Evolutionary conservation across 2,797 vertebrate genomes (phyloP), one percentile per base, ranked within the genome.

Genomic region (Alfaro cultratus): DNA sequence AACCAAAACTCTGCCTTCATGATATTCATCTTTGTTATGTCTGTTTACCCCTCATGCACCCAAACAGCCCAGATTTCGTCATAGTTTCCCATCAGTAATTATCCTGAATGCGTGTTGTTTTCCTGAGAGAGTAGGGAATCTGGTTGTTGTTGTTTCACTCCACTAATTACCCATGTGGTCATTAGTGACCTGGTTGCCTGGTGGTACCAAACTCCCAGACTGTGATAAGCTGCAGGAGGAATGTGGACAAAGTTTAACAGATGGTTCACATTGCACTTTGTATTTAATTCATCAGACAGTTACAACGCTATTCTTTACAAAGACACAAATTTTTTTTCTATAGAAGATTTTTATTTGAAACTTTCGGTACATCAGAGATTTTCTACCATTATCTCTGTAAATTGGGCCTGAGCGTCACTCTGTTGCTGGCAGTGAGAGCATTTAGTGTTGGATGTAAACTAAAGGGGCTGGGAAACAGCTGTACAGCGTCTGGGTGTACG

Each of bases 101-200:
- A 29, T n/a, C 68, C 62, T 73, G 87, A 87, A 78, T 71, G 81
- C 72, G 57, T 23, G 80, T 74, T 83, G 83, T 86, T 75, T 85
- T 77, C 29, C 23, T 16, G 55, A 21, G 74, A 1, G 70, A 16
- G 73, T 41, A 74, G 64, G 71, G 76, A 60, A 75, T 81, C 76
- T 46, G 68, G 1, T 76, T 21, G 82, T 73, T 84, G 74, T 41
- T 55, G 67, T 85, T 82, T 62, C 47, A 71, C 73, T 78, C 67
- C 41, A 9, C 81, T 91, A 85, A 90, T 90, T 89, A 84, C 82
- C 86, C 83, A 84, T 84, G 85, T 86, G 85, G 80, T 89, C 85
- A 75, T 85, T 77, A 84, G 86, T 87, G 86, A 89, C 83, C 91
- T 13, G 62, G 68, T 85, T 89, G 85, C 83, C 81, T 51, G 67